Percentiles rank a stretch among this genome's conserved stretches.
These are phyloP conservation scores for Caloenas nicobarica DNA, from an alignment of 2,113 vertebrate species.

Conservation along the genomic window DNA sequence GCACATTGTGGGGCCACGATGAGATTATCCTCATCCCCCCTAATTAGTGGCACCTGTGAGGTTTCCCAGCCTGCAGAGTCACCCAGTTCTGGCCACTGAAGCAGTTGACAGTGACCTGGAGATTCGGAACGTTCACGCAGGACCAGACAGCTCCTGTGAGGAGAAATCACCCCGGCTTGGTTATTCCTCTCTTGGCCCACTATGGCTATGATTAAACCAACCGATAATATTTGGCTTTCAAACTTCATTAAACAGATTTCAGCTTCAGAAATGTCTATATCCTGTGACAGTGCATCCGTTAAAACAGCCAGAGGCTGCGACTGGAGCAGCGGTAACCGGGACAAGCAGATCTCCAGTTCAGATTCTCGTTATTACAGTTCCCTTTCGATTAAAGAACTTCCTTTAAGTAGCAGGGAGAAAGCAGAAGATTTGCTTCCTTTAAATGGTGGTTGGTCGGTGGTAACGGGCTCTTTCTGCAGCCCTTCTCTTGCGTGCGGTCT, in stretches of 20 bases:
- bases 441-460: too few species aligned
- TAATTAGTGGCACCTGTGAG: too few species aligned
- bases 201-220: not conserved
- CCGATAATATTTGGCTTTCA: not conserved
- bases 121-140: not conserved
- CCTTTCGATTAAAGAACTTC: not conserved
- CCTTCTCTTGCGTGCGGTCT: not conserved
- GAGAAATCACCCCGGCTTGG: not conserved
- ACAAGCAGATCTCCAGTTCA: not conserved
- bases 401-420: not conserved
- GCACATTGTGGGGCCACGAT: not conserved
- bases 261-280: not conserved
- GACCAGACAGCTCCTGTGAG: too few species aligned
- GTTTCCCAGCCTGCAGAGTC: too few species aligned
- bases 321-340: not conserved
- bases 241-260: not conserved
- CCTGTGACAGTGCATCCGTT: not conserved
- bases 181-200: not conserved
- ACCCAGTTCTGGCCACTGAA: too few species aligned
- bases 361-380: not conserved
- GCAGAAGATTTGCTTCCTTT: not conserved
- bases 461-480: not conserved
- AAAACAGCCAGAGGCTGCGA: not conserved
- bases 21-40: not conserved
- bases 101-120: not conserved